Conservation (phyloP, 64 coral and sea anemone genomes). For the Montipora foliosa region DNA sequence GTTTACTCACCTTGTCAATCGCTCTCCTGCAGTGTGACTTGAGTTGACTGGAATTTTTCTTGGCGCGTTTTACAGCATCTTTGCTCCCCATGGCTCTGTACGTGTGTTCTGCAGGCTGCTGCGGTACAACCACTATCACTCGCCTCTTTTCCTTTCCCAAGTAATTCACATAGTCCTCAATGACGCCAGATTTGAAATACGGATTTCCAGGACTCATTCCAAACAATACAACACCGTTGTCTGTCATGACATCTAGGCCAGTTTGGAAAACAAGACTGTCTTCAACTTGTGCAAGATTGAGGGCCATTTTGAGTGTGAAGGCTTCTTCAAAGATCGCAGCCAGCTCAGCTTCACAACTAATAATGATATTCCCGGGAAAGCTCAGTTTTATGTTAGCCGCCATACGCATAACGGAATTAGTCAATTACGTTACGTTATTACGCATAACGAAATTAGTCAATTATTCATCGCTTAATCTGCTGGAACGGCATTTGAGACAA, state of each 20-base stretch:
- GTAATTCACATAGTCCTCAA: conserved; percentile 66
- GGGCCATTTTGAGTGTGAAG: conserved; percentile 1
- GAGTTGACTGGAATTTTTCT: conserved; percentile 63
- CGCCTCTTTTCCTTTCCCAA: conserved; percentile 58
- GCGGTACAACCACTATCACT: conserved; percentile 55
- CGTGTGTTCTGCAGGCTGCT: conserved; percentile 72
- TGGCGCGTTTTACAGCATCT: conserved; percentile 78
- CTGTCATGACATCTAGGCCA: conserved; percentile 47
- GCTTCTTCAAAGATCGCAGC: neutral
- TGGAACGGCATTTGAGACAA: conserved; percentile 22
- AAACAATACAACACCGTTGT: conserved; percentile 72
- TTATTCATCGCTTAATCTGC: neutral
- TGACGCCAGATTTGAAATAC: conserved; percentile 57
- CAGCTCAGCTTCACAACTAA: conserved; percentile 5
- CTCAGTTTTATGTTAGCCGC: neutral
- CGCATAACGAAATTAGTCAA: neutral
- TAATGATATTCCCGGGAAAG: neutral
- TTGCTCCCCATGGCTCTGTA: conserved; percentile 76
- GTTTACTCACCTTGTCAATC: conserved; percentile 64
- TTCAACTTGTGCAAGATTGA: conserved; percentile 27
- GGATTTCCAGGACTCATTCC: conserved; percentile 84
- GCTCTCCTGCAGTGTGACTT: conserved; percentile 66
- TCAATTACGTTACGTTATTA: too few relatives aligned
- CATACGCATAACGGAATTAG: neutral
- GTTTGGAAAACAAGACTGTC: conserved; percentile 44